phyloP scores from a whole-genome alignment of 2,113 vertebrate species.

The Atractosteus spatula region DNA sequence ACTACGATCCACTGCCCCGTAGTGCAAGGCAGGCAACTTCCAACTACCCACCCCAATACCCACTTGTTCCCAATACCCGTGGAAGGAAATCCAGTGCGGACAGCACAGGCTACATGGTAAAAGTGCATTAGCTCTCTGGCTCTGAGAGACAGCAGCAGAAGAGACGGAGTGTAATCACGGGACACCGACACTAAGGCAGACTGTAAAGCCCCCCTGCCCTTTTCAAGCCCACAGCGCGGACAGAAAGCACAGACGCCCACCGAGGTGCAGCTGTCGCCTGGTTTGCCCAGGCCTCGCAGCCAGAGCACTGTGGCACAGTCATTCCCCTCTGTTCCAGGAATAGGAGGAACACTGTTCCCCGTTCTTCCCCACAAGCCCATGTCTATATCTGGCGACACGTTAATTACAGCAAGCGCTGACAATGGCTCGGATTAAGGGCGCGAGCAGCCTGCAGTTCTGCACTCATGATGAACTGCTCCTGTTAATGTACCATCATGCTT shows the following conservation, averaged over 20 bases:
- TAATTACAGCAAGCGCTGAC: constrained; percentile 35
- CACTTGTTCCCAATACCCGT: too few relatives aligned
- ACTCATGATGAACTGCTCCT: too few relatives aligned
- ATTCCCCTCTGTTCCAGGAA: constrained; percentile 44
- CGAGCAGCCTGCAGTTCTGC: neutral
- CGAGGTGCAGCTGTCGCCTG: constrained; percentile 51
- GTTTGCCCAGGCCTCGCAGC: constrained; percentile 13
- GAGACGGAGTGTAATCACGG: too few relatives aligned
- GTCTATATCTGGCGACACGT: constrained; percentile 47
- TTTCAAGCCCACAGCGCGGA: too few relatives aligned
- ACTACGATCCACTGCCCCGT: too few relatives aligned
- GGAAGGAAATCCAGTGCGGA: too few relatives aligned
- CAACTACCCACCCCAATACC: too few relatives aligned
- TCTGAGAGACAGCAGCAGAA: neutral
- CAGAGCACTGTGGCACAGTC: neutral
- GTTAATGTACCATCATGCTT: too few relatives aligned
- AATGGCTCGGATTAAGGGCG: constrained; percentile 44
- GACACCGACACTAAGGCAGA: neutral
- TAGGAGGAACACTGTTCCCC: constrained; percentile 25
- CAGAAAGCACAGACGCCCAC: constrained; percentile 17
- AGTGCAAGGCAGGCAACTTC: too few relatives aligned
- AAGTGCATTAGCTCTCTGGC: neutral
- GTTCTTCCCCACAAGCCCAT: constrained; percentile 23
- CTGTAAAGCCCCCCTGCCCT: too few relatives aligned
- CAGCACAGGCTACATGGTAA: too few relatives aligned